A percentile compares a stretch with the other conserved stretches of the same genome.
Conservation (phyloP, 2,113 vertebrate species). For the Aphelocoma coerulescens region DNA sequence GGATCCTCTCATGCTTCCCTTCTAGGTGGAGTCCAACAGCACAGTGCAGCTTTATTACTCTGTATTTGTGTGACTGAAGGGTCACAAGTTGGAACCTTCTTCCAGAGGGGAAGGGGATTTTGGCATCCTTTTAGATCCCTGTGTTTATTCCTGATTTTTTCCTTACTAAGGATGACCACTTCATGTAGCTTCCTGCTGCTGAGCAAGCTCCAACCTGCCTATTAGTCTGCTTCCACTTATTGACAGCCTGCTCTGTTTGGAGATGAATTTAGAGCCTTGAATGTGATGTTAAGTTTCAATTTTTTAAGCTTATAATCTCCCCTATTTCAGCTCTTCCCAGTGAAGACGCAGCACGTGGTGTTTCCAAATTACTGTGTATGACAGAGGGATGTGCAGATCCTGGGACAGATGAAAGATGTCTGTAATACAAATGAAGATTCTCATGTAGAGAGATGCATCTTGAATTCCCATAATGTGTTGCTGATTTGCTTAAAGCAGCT, state of each 20-base stretch:
- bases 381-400: neutral
- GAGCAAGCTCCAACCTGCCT: neutral
- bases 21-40: neutral
- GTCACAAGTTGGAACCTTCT: neutral
- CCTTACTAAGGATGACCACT: neutral
- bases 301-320: neutral
- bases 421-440: neutral
- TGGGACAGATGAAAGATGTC: neutral
- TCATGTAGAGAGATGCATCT: neutral
- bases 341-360: neutral
- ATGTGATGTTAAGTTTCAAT: neutral
- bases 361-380: neutral
- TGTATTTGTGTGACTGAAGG: neutral
- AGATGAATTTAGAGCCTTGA: neutral
- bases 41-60: accelerated
- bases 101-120: neutral
- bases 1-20: neutral
- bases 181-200: neutral
- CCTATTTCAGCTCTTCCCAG: neutral
- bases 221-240: neutral
- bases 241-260: neutral
- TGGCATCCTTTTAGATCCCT: neutral
- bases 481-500: neutral
- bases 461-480: neutral
- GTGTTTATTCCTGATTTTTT: neutral